Conservation (phyloP, 1,140 invertebrate genomes). For the Ephestia elutella region DNA sequence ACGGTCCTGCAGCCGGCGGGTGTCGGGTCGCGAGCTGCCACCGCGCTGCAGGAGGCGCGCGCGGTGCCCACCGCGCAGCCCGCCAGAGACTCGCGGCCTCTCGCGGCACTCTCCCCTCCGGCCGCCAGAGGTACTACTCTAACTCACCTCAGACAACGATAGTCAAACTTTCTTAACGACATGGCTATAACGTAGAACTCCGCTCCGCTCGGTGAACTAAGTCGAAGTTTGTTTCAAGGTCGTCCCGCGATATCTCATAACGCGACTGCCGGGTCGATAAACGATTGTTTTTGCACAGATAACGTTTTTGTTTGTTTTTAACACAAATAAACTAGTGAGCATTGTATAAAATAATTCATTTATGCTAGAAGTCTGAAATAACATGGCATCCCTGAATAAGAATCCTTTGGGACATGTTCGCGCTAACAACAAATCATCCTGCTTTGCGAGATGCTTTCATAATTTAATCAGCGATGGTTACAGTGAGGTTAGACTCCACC, state of each 20-base stretch:
- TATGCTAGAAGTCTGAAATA: not conserved
- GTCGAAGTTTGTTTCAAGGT: slow-evolving; percentile 68
- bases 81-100: slow-evolving; percentile 63
- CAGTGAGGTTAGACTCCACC: slow-evolving; percentile 49
- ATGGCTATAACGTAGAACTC: slow-evolving; percentile 50
- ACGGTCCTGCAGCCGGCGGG: slow-evolving; percentile 88
- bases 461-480: slow-evolving; percentile 39
- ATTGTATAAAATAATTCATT: not conserved
- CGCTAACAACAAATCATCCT: slow-evolving; percentile 35
- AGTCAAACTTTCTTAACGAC: slow-evolving; percentile 64
- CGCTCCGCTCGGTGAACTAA: slow-evolving; percentile 47
- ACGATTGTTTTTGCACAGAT: slow-evolving; percentile 11
- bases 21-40: slow-evolving; percentile 83
- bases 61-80: slow-evolving; percentile 76
- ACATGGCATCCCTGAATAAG: not conserved
- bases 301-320: not conserved
- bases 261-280: slow-evolving; percentile 16
- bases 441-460: slow-evolving; percentile 40
- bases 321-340: slow-evolving; percentile 2
- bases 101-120: slow-evolving; percentile 81
- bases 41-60: slow-evolving; percentile 84
- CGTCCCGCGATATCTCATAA: slow-evolving; percentile 38
- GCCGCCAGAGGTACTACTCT: slow-evolving; percentile 80
- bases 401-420: too few species aligned
- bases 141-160: slow-evolving; percentile 45